Conservation (phyloP, 2,888 invertebrate genomes). For the Aethes cnicana region DNA sequence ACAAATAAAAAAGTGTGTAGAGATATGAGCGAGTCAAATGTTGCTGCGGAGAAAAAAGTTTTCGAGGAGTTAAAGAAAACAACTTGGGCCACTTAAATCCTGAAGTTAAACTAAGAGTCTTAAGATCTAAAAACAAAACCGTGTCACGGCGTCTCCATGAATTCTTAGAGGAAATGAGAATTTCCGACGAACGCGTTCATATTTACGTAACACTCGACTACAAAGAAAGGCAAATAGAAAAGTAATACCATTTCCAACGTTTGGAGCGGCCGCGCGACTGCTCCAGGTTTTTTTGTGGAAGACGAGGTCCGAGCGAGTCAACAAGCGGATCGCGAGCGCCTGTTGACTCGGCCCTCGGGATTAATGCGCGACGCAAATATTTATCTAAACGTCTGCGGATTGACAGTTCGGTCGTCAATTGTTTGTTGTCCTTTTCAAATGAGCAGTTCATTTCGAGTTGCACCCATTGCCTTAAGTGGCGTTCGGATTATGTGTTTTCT, state of each 20-base stretch:
- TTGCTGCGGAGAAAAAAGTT: slow-evolving; percentile 23
- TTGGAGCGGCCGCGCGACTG: slow-evolving; percentile 56
- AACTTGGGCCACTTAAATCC: slow-evolving; percentile 16
- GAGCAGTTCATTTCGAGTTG: slow-evolving; percentile 78
- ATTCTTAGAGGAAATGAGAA: slow-evolving; percentile 73
- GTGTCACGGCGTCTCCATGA: slow-evolving; percentile 49
- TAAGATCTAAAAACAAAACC: slow-evolving; percentile 38
- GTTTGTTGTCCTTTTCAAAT: slow-evolving; percentile 81
- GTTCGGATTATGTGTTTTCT: slow-evolving; percentile 59
- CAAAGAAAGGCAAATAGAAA: slow-evolving; percentile 79
- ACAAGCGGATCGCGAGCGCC: slow-evolving; percentile 75
- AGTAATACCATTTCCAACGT: slow-evolving; percentile 78
- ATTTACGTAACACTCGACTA: slow-evolving; percentile 81
- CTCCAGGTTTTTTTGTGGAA: slow-evolving; percentile 54
- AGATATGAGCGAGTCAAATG: slow-evolving; percentile 23
- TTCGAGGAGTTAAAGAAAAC: slow-evolving; percentile 24
- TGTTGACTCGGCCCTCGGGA: slow-evolving; percentile 72
- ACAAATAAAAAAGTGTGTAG: slow-evolving; percentile 13
- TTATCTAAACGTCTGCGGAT: slow-evolving; percentile 80
- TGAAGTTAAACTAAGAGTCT: slow-evolving; percentile 32
- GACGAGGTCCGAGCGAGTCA: slow-evolving; percentile 57
- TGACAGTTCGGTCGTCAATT: slow-evolving; percentile 81
- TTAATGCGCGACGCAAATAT: slow-evolving; percentile 81
- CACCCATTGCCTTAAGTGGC: slow-evolving; percentile 78
- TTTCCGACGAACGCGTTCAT: slow-evolving; percentile 73